phyloP scores from a whole-genome alignment of 2,797 vertebrate genomes.

The Eulemur coronatus region DNA sequence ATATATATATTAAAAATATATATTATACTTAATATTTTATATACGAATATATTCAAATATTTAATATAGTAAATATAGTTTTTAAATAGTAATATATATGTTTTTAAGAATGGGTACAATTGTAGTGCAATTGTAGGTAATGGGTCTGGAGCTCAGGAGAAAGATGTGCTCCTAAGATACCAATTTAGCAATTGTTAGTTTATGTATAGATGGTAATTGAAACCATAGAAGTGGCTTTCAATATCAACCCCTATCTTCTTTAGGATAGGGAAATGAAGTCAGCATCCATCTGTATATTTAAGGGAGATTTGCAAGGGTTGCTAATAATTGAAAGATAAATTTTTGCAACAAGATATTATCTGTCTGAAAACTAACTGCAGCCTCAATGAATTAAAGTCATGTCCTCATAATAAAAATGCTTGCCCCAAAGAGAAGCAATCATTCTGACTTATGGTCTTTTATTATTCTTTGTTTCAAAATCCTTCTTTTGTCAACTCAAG shows the following conservation, averaged over 20 bases:
- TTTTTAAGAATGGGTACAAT: neutral
- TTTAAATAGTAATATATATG: neutral
- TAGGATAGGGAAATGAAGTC: neutral
- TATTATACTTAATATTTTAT: neutral
- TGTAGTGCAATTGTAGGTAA: neutral
- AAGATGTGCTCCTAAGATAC: neutral
- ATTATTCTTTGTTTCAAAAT: constrained; percentile 31
- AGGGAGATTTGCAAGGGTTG: neutral
- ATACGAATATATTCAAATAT: neutral
- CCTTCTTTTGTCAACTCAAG: constrained; percentile 13
- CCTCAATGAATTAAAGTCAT: neutral
- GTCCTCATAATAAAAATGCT: neutral
- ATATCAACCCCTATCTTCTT: neutral
- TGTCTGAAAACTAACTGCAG: neutral
- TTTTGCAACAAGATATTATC: neutral
- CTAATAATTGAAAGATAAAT: neutral
- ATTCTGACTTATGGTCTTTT: neutral
- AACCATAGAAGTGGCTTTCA: neutral
- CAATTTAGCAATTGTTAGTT: neutral
- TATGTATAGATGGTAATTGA: neutral
- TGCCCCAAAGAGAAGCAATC: neutral
- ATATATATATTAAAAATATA: neutral
- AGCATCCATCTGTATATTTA: neutral
- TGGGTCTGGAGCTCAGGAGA: neutral
- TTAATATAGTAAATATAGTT: neutral